These are phyloP conservation scores for Venusia cambrica DNA, from an alignment of 2,888 invertebrate genomes.

Conservation along the genomic window DNA sequence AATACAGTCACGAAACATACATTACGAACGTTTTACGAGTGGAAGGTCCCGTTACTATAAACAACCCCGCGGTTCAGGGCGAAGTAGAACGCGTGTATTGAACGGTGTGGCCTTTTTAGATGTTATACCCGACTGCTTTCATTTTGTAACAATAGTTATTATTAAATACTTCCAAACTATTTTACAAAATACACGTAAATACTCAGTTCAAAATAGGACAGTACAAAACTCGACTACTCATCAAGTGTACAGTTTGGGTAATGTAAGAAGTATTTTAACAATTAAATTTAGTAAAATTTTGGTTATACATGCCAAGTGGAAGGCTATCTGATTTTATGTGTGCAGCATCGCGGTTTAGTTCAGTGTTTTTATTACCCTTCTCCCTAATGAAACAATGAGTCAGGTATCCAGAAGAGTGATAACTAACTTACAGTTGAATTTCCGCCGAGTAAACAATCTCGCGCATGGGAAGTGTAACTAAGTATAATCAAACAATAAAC, in stretches of 20 bases:
- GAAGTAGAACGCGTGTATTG: conserved; percentile 31
- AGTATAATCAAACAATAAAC: conserved; percentile 63
- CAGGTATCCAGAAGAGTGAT: conserved; percentile 33
- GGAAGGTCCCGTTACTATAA: conserved; percentile 51
- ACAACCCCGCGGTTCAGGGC: conserved; percentile 49
- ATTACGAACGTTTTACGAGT: conserved; percentile 53
- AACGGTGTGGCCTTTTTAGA: conserved; percentile 10
- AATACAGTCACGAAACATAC: conserved; percentile 50
- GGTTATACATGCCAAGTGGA: too few relatives aligned
- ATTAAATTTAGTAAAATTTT: too few relatives aligned
- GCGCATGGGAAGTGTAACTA: conserved; percentile 39
- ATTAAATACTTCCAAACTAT: conserved; percentile 1
- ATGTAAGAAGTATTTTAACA: too few relatives aligned
- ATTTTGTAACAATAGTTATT: conserved; percentile 7
- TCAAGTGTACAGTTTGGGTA: too few relatives aligned
- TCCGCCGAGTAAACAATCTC: conserved; percentile 41
- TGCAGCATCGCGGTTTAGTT: conserved; percentile 1
- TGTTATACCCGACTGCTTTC: conserved; percentile 7
- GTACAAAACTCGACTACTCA: too few relatives aligned
- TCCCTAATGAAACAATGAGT: conserved; percentile 31
- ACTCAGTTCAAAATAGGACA: conserved; percentile 1
- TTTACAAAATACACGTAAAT: neutral
- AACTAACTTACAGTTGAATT: conserved; percentile 37
- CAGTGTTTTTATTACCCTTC: conserved; percentile 14
- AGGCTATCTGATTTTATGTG: too few relatives aligned